These are phyloP conservation scores for Xerus inauris DNA, from an alignment of 2,113 vertebrate genomes.

Conservation along the genomic window DNA sequence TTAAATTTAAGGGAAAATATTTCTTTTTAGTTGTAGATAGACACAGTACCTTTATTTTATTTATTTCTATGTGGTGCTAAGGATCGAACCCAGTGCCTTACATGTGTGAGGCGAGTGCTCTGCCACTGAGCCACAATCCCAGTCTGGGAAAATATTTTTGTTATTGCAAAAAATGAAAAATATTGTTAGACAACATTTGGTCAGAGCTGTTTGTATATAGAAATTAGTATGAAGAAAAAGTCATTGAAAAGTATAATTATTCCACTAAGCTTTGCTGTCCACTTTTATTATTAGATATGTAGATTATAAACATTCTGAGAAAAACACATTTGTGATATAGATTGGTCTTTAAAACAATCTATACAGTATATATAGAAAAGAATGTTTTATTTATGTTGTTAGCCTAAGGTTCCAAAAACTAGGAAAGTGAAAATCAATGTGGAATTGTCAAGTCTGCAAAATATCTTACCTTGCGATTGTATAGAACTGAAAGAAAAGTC, in stretches of 20 bases:
- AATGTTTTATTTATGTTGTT: slow-evolving; percentile 52
- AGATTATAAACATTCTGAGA: slow-evolving; percentile 3
- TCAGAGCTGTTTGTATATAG: background rate
- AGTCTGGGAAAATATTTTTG: background rate
- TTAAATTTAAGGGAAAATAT: slow-evolving; percentile 17
- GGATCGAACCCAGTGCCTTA: too few species aligned
- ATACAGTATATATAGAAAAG: background rate
- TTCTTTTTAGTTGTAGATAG: too few species aligned
- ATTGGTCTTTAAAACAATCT: background rate
- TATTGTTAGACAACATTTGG: background rate
- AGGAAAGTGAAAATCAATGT: slow-evolving; percentile 67
- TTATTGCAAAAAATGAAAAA: slow-evolving; percentile 18
- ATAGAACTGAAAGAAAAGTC: slow-evolving; percentile 52
- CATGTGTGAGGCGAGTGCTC: too few species aligned
- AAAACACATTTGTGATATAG: background rate
- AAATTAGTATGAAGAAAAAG: background rate
- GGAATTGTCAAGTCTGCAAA: slow-evolving; percentile 58
- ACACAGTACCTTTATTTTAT: too few species aligned
- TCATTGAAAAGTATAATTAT: background rate
- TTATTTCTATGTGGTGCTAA: too few species aligned
- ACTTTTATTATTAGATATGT: background rate
- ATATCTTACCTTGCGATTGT: slow-evolving; percentile 56
- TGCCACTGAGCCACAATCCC: too few species aligned
- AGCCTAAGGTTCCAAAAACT: slow-evolving; percentile 46
- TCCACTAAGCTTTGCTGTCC: background rate